Percentiles rank a stretch among this genome's conserved stretches.
phyloP scores from a whole-genome alignment of 2,113 vertebrate genomes.

The Callithrix jacchus region DNA sequence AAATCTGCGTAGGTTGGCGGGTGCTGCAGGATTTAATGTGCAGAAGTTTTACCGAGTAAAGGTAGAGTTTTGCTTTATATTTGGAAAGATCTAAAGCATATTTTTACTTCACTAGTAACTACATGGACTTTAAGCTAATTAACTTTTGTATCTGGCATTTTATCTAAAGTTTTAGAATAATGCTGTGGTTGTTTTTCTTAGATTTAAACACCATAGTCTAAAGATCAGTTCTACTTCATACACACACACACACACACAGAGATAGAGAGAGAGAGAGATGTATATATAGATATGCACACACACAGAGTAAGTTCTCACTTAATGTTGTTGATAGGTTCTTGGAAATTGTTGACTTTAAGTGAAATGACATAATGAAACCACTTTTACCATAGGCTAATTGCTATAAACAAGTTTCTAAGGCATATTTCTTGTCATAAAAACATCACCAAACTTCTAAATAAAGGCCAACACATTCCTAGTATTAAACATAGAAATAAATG shows the following conservation, averaged over 20 bases:
- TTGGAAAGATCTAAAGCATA: conserved; percentile 26
- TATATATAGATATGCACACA: background rate
- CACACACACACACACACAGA: background rate
- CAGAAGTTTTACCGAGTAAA: conserved; percentile 87
- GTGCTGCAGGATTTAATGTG: conserved; percentile 89
- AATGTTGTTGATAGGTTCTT: background rate
- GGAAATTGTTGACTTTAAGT: background rate
- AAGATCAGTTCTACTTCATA: background rate
- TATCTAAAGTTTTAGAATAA: background rate
- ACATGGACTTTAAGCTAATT: conserved; percentile 5
- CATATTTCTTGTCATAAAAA: background rate
- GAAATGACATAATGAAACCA: background rate
- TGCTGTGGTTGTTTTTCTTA: conserved; percentile 17
- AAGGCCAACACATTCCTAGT: background rate
- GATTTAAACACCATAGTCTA: background rate
- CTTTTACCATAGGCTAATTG: background rate
- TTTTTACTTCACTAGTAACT: background rate
- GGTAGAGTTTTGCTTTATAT: conserved; percentile 81
- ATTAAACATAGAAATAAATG: background rate
- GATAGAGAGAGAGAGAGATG: background rate
- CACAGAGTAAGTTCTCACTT: background rate
- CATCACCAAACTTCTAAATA: background rate
- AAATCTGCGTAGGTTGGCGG: conserved; percentile 90
- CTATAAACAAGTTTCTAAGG: background rate
- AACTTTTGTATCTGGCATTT: conserved; percentile 35